Evolutionary conservation across 2,888 invertebrate genomes (phyloP).

Genomic region (Cosmia pyralina): DNA sequence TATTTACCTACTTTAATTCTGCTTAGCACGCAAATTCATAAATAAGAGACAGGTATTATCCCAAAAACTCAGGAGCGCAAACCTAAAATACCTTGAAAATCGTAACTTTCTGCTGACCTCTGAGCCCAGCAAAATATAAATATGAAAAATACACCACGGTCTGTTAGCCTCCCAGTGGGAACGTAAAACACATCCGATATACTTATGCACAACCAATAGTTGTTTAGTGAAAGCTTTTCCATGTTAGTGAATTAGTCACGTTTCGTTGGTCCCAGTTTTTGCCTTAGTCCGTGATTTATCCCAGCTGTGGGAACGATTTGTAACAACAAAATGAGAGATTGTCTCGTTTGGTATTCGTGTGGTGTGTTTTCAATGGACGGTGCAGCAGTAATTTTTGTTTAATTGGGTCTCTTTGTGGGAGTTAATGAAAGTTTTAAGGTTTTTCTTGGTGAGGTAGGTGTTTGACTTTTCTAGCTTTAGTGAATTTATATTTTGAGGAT

Average conservation of each 20-base stretch:
- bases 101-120: conserved; percentile 28
- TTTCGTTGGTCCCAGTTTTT: conserved; percentile 72
- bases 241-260: conserved; percentile 80
- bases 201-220: conserved; percentile 71
- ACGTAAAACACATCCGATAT: conserved; percentile 66
- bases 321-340: conserved; percentile 73
- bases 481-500: too few species aligned
- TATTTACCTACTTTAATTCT: not conserved
- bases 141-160: conserved; percentile 51
- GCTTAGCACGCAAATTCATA: not conserved
- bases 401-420: conserved; percentile 33
- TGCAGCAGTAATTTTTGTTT: conserved; percentile 57
- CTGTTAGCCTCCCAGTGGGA: conserved; percentile 51
- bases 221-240: conserved; percentile 79
- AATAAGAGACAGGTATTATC: not conserved
- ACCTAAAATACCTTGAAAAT: conserved; percentile 21
- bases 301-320: conserved; percentile 71
- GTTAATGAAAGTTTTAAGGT: conserved; percentile 1
- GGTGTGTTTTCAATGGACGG: conserved; percentile 56
- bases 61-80: conserved; percentile 8
- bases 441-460: too few species aligned
- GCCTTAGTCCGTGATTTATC: conserved; percentile 74
- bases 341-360: conserved; percentile 70
- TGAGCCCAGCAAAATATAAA: conserved; percentile 32
- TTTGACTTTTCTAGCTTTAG: too few species aligned